Conservation (phyloP, 2,888 invertebrate species). For the Seira sanloemensis region DNA sequence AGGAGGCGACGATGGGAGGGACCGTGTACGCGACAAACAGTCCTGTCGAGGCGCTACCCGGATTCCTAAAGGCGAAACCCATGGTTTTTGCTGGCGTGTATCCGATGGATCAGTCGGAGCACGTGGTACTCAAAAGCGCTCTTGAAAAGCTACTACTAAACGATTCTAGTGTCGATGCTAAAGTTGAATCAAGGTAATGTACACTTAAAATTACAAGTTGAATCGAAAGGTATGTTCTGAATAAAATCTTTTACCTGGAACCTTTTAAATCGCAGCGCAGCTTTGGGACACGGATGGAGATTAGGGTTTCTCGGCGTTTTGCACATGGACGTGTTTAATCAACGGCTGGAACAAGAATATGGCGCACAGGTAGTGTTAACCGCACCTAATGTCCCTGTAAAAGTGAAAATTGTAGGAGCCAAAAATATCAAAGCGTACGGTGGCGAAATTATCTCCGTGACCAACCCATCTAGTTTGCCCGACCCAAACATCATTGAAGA, state of each 20-base stretch:
- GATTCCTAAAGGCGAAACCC: constrained; percentile 83
- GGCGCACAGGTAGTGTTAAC: constrained; percentile 88
- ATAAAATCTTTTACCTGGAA: constrained; percentile 9
- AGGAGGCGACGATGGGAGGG: constrained; percentile 87
- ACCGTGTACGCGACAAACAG: constrained; percentile 81
- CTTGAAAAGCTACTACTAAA: constrained; percentile 95
- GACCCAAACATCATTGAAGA: constrained; percentile 82
- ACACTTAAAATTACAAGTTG: neutral
- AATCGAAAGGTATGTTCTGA: constrained; percentile 18
- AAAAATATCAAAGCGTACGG: constrained; percentile 83
- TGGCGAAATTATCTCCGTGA: constrained; percentile 80
- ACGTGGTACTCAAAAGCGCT: constrained; percentile 84
- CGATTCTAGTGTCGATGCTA: constrained; percentile 92
- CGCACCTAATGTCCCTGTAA: constrained; percentile 89
- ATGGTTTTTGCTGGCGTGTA: constrained; percentile 94
- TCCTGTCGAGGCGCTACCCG: constrained; percentile 80
- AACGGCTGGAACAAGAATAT: constrained; percentile 89
- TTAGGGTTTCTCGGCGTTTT: constrained; percentile 90
- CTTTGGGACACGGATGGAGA: constrained; percentile 92
- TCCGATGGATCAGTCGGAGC: constrained; percentile 93
- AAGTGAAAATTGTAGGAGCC: constrained; percentile 83
- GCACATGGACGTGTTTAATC: constrained; percentile 92
- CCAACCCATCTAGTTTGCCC: constrained; percentile 87
- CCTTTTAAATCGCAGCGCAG: constrained; percentile 83
- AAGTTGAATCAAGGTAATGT: constrained; percentile 86